These are phyloP conservation scores for Plecotus auritus DNA, from an alignment of 2,113 vertebrate genomes.

Conservation along the genomic window DNA sequence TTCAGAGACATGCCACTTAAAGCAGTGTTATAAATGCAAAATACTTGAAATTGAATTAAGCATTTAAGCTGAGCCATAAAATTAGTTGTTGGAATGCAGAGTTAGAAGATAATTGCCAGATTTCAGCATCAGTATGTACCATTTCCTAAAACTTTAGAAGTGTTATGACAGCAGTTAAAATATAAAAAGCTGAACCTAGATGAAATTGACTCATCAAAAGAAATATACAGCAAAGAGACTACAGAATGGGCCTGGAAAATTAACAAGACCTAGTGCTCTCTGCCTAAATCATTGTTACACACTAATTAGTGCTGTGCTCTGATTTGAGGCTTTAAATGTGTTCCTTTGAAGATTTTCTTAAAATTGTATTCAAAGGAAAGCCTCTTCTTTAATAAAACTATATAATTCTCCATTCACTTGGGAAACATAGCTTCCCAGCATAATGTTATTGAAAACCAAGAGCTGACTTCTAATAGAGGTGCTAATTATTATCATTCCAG, in stretches of 20 bases:
- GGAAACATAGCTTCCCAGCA: constrained; percentile 65
- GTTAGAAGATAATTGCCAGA: constrained; percentile 65
- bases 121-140: constrained; percentile 58
- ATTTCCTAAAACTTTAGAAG: constrained; percentile 68
- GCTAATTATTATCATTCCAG: constrained; percentile 76
- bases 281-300: constrained; percentile 64
- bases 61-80: constrained; percentile 58
- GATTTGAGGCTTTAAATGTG: constrained; percentile 66
- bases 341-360: constrained; percentile 79
- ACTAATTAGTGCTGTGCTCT: constrained; percentile 69
- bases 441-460: constrained; percentile 63
- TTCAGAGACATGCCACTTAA: constrained; percentile 73
- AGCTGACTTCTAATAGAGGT: constrained; percentile 75
- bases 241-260: constrained; percentile 53
- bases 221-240: constrained; percentile 66
- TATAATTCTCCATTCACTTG: constrained; percentile 76
- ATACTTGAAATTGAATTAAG: constrained; percentile 66
- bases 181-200: constrained; percentile 62
- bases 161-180: constrained; percentile 73
- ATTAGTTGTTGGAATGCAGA: constrained; percentile 51
- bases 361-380: constrained; percentile 73
- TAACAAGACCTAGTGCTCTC: constrained; percentile 62
- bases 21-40: constrained; percentile 77
- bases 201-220: constrained; percentile 69
- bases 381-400: constrained; percentile 66